phyloP scores from a whole-genome alignment of 2,888 invertebrate genomes.

The Coleophora flavipennella region DNA sequence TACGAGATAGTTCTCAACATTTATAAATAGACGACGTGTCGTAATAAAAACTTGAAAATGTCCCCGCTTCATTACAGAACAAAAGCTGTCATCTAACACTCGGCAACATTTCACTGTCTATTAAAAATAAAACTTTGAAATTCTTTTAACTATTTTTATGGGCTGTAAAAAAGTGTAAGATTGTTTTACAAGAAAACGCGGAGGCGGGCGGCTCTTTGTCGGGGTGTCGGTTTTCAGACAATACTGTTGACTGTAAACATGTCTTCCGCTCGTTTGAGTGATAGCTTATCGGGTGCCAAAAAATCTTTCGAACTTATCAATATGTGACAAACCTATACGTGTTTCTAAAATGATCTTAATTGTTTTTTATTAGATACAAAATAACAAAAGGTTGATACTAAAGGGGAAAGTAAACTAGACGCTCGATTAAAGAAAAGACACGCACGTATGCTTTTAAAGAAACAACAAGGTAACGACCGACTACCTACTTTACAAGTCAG shows the following conservation, averaged over 20 bases:
- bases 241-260: constrained; percentile 64
- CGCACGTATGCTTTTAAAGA: no score
- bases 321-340: constrained; percentile 16
- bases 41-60: constrained; percentile 63
- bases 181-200: constrained; percentile 65
- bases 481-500: no score
- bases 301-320: constrained; percentile 21
- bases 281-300: constrained; percentile 57
- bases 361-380: no score
- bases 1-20: constrained; percentile 35
- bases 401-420: no score
- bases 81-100: constrained; percentile 70
- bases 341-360: no score
- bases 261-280: constrained; percentile 59
- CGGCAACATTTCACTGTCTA: constrained; percentile 72
- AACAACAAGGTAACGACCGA: no score
- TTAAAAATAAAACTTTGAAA: constrained; percentile 55
- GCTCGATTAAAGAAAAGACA: no score
- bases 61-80: constrained; percentile 67
- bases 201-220: constrained; percentile 63
- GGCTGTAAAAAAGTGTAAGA: constrained; percentile 67
- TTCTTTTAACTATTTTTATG: constrained; percentile 72
- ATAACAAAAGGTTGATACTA: no score
- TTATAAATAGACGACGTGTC: constrained; percentile 54
- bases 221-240: constrained; percentile 49